A percentile compares a stretch with the other conserved stretches of the same genome.
Evolutionary conservation across 2,113 vertebrate genomes (phyloP).

Genomic region (Engystomops pustulosus): DNA sequence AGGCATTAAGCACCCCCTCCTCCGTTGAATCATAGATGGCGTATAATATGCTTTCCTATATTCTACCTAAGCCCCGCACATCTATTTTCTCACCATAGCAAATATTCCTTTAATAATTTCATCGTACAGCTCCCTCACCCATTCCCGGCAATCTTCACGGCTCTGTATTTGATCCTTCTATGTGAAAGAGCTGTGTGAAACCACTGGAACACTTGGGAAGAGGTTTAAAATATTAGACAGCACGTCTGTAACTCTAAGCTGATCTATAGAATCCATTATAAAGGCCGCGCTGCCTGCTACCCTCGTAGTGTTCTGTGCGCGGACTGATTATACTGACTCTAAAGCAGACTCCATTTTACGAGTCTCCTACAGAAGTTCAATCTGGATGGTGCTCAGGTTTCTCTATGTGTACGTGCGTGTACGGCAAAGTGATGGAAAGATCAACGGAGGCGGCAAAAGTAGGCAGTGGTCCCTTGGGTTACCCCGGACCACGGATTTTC

Average conservation of each 20-base stretch:
- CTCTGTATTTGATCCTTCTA: conserved; percentile 15
- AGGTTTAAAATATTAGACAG: conserved; percentile 40
- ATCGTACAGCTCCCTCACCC: not conserved
- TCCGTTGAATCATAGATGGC: too few species aligned
- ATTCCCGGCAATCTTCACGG: not conserved
- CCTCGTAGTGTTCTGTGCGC: conserved; percentile 11
- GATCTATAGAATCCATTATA: conserved; percentile 49
- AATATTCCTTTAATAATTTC: not conserved
- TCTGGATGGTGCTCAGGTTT: not conserved
- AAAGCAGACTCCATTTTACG: conserved; percentile 17
- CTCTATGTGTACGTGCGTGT: not conserved
- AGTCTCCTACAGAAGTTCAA: not conserved
- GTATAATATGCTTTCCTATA: not conserved
- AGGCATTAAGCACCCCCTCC: too few species aligned
- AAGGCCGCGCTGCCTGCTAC: conserved; percentile 32
- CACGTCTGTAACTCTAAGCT: conserved; percentile 30
- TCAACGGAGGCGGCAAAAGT: not conserved
- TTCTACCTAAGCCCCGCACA: not conserved
- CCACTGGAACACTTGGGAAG: conserved; percentile 37
- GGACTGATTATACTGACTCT: conserved; percentile 24
- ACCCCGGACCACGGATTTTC: not conserved
- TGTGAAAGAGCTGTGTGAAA: conserved; percentile 17
- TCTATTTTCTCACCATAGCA: not conserved
- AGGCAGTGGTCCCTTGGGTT: not conserved
- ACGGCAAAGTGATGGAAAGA: not conserved